Evolutionary conservation across 2,888 invertebrate species (phyloP), one percentile per base, ranked within the genome.

Genomic region (Callosobruchus maculatus): DNA sequence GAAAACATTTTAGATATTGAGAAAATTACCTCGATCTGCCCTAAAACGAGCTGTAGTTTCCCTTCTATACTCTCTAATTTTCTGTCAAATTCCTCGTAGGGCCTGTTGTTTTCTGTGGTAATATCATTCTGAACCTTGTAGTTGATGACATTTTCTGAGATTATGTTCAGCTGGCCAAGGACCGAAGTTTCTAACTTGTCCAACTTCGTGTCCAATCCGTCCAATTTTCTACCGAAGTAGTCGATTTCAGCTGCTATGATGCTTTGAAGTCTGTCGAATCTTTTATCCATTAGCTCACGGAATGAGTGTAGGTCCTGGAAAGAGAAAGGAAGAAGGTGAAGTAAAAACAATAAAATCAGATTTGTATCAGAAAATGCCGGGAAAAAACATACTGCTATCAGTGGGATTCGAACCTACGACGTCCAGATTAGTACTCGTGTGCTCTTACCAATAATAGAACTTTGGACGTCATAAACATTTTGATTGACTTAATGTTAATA

Each of bases 21-120:
- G 18, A 49, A 49, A 76, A 76, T 79, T 79, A 88, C 88, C 83
- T 87, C 86, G 18, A 87, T 76, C 83, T 87, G 88, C 66, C 81
- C 82, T 22, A 84, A 81, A 66, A 78, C 80, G 70, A 82, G 78
- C 68, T 88, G 88, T 3, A 85, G 77, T 76, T 86, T 85, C 71
- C 83, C 82, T 72, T 88, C 88, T 71, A 87, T n/a, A n/a, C n/a
- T n/a, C n/a, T 81, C 84, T 85, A 22, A 88, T 79, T 72, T 87
- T 82, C 72, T 89, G 88, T 74, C 87, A 88, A 49, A 84, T 81
- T 1, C 84, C 3, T 26, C 26, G 26, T 26, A 26, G 4, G 3
- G 49, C 7, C 7, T 49, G 76, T 86, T 85, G 76, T 84, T 84
- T 72, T 85, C 85, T n/a, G n/a, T n/a, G n/a, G n/a, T n/a, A n/a